These are phyloP conservation scores for Taurulus bubalis DNA, from an alignment of 2,113 vertebrate genomes.

Conservation along the genomic window DNA sequence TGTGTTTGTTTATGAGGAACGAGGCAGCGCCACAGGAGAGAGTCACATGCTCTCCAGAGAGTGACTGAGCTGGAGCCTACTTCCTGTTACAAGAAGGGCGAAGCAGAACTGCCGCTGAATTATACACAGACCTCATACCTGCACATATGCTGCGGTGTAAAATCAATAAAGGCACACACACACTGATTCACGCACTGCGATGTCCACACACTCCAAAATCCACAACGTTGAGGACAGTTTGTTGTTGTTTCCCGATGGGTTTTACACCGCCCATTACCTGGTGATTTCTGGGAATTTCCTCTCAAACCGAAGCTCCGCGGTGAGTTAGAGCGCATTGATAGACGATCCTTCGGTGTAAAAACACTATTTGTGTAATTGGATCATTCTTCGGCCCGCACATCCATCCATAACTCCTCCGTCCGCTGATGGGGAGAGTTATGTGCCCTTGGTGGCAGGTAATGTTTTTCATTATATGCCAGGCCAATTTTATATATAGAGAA, in stretches of 20 bases:
- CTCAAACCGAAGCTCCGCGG: constrained; percentile 36
- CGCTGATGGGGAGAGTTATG: constrained; percentile 72
- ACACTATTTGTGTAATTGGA: constrained; percentile 81
- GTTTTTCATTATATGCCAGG: constrained; percentile 81
- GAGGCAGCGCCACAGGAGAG: constrained; percentile 51
- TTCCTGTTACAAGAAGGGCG: neutral
- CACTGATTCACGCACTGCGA: neutral
- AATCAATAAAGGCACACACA: neutral
- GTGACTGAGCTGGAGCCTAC: constrained; percentile 43
- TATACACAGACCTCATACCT: constrained; percentile 18
- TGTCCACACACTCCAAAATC: constrained; percentile 7
- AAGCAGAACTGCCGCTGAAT: constrained; percentile 15
- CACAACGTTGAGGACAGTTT: neutral
- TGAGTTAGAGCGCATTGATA: constrained; percentile 68
- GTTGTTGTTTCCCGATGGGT: constrained; percentile 10
- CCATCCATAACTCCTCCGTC: constrained; percentile 67
- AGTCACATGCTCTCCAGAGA: constrained; percentile 46
- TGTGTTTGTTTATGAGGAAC: constrained; percentile 71
- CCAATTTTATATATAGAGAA: constrained; percentile 81
- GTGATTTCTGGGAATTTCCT: constrained; percentile 66
- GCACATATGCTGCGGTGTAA: neutral
- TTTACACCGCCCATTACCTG: constrained; percentile 65
- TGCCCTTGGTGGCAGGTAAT: constrained; percentile 75
- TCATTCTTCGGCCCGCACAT: constrained; percentile 66
- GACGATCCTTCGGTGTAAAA: constrained; percentile 66